Base-by-base conservation (phyloP, 1,140 invertebrate species). In the Solenopsis fugax region DNA sequence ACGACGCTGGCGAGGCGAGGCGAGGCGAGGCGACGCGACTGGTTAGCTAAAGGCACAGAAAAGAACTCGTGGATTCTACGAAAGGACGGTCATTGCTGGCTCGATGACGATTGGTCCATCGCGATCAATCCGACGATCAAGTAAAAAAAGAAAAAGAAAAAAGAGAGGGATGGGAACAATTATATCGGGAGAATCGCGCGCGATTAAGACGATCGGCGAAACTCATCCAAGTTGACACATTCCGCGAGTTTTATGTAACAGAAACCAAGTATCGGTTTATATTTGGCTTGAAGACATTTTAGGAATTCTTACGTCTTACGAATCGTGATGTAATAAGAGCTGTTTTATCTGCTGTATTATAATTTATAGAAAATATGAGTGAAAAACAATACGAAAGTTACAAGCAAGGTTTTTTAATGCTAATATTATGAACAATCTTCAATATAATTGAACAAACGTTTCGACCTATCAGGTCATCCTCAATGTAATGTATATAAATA, bases 61-160 rank as follows among this genome's bases (percentile, higher is more conserved):
- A 76, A 73, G 50, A 54, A 76, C 48, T 29, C 45, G 71, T 69
- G 75, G 24, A 88, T 88, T 90, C 71, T 81, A 86, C 77, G 81
- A 90, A 90, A 88, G 81, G 72, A 89, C 88, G 73, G 34, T 24
- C 29, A 65, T 87, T 62, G 54, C 18, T 73, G 58, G 41, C 10
- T 54, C 9, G 29, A 72, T 75, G 56, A 85, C 34, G 56, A 9
- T n/a, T 45, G 52, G n/a, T 64, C 58, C 77, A 12, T 12, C 62
- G 34, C 52, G 58, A 90, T 87, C 73, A 72, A 81, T 89, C 71
- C 45, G 52, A 58, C 41, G 50, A 87, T 62, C 60, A 75, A 78
- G 10, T 18, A 18, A 45, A 29, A 71, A 67, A 69, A 2, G 7
- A 71, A 67, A 69, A 2, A 13, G n/a, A 48, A 50, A 81, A 54